phyloP scores from a whole-genome alignment of 1,140 invertebrate species.

The Bombyx mandarina region DNA sequence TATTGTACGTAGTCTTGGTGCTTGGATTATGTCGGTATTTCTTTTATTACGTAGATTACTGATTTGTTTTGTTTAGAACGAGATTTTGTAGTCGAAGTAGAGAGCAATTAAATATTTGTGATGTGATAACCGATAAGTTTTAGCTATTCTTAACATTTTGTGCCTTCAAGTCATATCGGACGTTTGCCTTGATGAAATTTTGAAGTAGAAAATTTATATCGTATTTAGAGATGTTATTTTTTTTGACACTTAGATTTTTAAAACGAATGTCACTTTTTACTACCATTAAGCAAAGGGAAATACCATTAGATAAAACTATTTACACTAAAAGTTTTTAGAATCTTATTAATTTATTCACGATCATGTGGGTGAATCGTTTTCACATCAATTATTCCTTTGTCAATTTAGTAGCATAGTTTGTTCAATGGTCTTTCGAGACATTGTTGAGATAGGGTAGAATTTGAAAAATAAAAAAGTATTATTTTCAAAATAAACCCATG shows the following conservation, averaged over 20 bases:
- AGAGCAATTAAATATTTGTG: conserved; percentile 11
- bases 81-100: not conserved
- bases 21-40: conserved; percentile 31
- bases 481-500: not conserved
- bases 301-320: too few relatives aligned
- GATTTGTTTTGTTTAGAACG: not conserved
- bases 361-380: too few relatives aligned
- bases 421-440: too few relatives aligned
- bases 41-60: conserved; percentile 5
- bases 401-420: too few relatives aligned
- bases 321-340: too few relatives aligned
- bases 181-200: conserved; percentile 42
- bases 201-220: conserved; percentile 44
- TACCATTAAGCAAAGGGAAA: too few relatives aligned
- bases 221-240: conserved; percentile 28
- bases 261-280: too few relatives aligned
- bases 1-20: conserved; percentile 36
- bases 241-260: too few relatives aligned
- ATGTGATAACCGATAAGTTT: conserved; percentile 12
- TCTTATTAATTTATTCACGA: too few relatives aligned
- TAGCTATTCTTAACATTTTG: conserved; percentile 43
- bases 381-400: too few relatives aligned
- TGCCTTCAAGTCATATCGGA: conserved; percentile 66
- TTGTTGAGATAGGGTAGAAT: too few relatives aligned
- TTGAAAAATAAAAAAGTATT: too few relatives aligned